phyloP scores from a whole-genome alignment of 2,888 invertebrate genomes.

The Homarus gammarus region DNA sequence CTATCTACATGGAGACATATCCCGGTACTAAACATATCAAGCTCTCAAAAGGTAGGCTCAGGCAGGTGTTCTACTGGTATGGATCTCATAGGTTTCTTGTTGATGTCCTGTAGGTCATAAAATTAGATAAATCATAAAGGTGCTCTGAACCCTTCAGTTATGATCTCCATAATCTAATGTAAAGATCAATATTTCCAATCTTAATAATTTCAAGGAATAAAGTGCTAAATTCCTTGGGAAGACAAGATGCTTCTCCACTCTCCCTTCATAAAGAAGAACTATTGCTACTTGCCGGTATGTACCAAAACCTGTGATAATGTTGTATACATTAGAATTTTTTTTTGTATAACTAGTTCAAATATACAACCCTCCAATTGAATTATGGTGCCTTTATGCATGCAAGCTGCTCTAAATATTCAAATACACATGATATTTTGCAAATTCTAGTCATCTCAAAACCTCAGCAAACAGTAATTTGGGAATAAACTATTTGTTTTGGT shows the following conservation, averaged over 20 bases:
- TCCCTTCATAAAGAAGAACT: conserved; percentile 45
- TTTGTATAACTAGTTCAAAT: not conserved
- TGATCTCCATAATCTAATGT: conserved; percentile 4
- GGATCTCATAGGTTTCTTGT: no score
- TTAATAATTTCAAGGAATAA: conserved; percentile 13
- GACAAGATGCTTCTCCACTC: conserved; percentile 50
- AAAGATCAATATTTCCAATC: not conserved
- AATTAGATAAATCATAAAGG: not conserved
- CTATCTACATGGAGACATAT: no score
- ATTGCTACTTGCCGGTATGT: conserved; percentile 11
- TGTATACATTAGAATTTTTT: not conserved
- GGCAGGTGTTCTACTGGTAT: no score
- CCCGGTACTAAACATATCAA: no score
- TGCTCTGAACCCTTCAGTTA: not conserved
- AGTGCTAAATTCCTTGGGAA: conserved; percentile 17
- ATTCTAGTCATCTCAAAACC: not conserved
- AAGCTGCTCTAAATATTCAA: conserved; percentile 17
- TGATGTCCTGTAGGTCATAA: no score
- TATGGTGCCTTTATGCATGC: conserved; percentile 15
- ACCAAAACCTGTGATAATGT: not conserved
- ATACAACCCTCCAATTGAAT: not conserved
- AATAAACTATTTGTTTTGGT: not conserved
- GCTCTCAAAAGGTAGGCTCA: no score
- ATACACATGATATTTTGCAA: conserved; percentile 11
- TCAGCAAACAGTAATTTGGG: not conserved